Percentiles rank a stretch among this genome's conserved stretches.
These are phyloP conservation scores for Psilopogon haemacephalus DNA, from an alignment of 2,113 vertebrate genomes.

Conservation along the genomic window DNA sequence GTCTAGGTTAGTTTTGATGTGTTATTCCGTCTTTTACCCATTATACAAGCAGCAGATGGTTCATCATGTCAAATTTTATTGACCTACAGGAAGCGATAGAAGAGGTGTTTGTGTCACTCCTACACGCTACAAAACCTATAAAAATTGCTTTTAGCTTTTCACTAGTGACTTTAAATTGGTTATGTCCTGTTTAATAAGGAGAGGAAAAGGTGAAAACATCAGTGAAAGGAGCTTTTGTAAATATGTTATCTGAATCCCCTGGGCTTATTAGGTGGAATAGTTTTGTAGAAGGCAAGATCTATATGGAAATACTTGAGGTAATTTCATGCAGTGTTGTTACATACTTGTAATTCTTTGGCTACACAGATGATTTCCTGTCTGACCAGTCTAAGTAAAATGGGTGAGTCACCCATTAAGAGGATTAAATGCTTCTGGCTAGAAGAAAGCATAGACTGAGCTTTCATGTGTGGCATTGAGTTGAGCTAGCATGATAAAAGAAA, in stretches of 20 bases:
- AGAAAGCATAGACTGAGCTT: conserved; percentile 29
- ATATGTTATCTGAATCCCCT: conserved; percentile 19
- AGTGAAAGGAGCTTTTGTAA: conserved; percentile 25
- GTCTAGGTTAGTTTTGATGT: conserved; percentile 43
- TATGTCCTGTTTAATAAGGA: conserved; percentile 52
- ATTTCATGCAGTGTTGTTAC: conserved; percentile 45
- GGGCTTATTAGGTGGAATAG: conserved; percentile 26
- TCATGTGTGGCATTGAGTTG: not conserved
- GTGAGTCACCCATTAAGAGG: conserved; percentile 51
- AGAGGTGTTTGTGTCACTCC: conserved; percentile 58
- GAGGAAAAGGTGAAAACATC: not conserved
- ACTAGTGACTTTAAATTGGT: conserved; percentile 15
- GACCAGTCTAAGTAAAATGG: not conserved
- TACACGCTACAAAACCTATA: conserved; percentile 34
- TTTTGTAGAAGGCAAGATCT: not conserved
- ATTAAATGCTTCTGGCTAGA: conserved; percentile 44
- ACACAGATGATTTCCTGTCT: conserved; percentile 34
- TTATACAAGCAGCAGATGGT: conserved; percentile 54
- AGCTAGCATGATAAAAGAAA: conserved; percentile 16
- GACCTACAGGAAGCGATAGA: conserved; percentile 45
- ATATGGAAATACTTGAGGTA: conserved; percentile 49
- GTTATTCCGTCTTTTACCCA: conserved; percentile 32
- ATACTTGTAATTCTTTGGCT: conserved; percentile 36
- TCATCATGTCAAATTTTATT: conserved; percentile 53
- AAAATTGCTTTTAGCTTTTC: conserved; percentile 45